Evolutionary conservation across 2,888 invertebrate genomes (phyloP), one percentile per base, ranked within the genome.

Genomic region (Synanthedon tipuliformis): DNA sequence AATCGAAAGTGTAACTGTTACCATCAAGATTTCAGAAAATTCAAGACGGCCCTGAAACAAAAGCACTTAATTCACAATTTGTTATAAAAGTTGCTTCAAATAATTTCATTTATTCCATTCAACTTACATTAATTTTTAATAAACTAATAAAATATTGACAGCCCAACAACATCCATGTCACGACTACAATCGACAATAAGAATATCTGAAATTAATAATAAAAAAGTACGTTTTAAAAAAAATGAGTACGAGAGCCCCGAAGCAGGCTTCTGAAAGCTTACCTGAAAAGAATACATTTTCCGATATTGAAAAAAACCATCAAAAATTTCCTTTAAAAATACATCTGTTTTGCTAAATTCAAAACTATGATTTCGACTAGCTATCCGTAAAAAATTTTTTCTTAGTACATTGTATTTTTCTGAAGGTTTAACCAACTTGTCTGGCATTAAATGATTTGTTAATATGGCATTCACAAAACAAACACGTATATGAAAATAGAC

Each of bases 381-480:
- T n/a, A 45, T 13, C 15, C 12, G n/a, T 45, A 45, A 45, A 12
- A 13, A 4, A 13, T 45, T 45, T 45, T 13, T n/a, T 13, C n/a
- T 45, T 3, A 15, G 13, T 13, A 13, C n/a, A 15, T 7, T 45
- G n/a, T n/a, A 7, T 45, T 45, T 45, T 45, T 15, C 3, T 13
- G 15, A 45, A 45, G 45, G 7, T 45, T 45, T n/a, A 45, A 13
- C 15, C 1, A 45, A 13, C 8, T 45, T 15, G n/a, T 45, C 5
- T 45, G 7, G 13, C 7, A n/a, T 45, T 15, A 45, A 13, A 45
- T 45, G 15, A 15, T 50, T 23, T 15, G 5, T 45, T 45, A 81
- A 63, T 3, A 80, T 70, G 5, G 65, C 59, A 55, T 82, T 82
- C 1, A 81, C 57, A 51, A 73, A 74, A 7, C 67, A 64, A 2